Evolutionary conservation across 2,113 vertebrate species (phyloP).

Genomic region (Istiophorus platypterus): DNA sequence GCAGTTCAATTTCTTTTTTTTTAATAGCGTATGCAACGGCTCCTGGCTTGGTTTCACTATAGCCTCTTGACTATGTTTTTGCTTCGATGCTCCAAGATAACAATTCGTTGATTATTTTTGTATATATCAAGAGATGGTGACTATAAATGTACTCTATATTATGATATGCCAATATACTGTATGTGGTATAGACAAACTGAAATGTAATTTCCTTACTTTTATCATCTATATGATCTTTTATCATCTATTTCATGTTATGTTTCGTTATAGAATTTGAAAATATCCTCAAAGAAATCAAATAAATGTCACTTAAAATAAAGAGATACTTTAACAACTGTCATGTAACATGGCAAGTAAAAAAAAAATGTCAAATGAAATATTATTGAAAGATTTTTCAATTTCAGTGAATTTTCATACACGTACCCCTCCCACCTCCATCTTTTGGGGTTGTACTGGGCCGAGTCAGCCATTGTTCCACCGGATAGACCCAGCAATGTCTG

Average conservation of each 20-base stretch:
- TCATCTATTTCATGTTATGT: too few relatives aligned
- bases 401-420: not conserved
- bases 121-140: not conserved
- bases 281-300: not conserved
- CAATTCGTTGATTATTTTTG: constrained; percentile 14
- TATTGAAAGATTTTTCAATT: not conserved
- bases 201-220: not conserved
- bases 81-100: not conserved
- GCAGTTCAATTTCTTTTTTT: not conserved
- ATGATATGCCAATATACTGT: not conserved
- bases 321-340: not conserved
- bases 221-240: not conserved
- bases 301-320: not conserved
- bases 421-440: not conserved
- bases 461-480: constrained; percentile 46
- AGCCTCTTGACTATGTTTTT: not conserved
- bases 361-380: constrained; percentile 11
- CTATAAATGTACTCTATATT: not conserved
- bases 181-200: not conserved
- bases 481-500: constrained; percentile 56
- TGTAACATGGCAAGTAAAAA: not conserved
- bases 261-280: not conserved
- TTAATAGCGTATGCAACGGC: not conserved
- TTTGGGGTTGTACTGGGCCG: constrained; percentile 25
- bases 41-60: not conserved